Conservation (phyloP, 2,888 invertebrate genomes). For the Eubasilissa splendida region DNA sequence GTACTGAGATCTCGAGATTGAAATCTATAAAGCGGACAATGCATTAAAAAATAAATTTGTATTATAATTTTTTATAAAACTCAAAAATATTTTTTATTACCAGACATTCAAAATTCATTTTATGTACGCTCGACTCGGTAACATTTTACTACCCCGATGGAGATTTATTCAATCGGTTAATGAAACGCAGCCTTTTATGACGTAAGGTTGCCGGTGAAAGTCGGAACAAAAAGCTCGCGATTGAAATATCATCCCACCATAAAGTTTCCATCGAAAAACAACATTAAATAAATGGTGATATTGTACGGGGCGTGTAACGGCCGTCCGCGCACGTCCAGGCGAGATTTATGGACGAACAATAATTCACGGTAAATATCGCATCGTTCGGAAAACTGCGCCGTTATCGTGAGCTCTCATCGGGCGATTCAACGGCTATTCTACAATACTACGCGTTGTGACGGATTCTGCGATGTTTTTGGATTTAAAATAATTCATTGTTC, state of each 20-base stretch:
- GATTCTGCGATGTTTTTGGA: too few species aligned
- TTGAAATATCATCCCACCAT: conserved; percentile 22
- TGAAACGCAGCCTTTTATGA: neutral
- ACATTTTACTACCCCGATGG: too few species aligned
- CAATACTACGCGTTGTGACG: too few species aligned
- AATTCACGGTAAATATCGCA: conserved; percentile 28
- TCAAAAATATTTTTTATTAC: too few species aligned
- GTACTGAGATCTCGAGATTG: too few species aligned
- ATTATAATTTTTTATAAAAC: too few species aligned
- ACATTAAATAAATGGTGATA: conserved; percentile 36
- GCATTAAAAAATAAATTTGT: too few species aligned
- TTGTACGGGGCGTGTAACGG: conserved; percentile 35
- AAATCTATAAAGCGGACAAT: too few species aligned
- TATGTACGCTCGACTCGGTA: too few species aligned
- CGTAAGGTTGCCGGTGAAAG: conserved; percentile 3
- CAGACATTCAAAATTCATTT: too few species aligned
- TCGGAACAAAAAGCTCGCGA: conserved; percentile 3
- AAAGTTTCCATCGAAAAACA: conserved; percentile 26
- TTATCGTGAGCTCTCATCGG: neutral
- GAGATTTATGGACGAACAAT: conserved; percentile 29
- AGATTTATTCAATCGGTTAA: too few species aligned
- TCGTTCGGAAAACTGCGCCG: conserved; percentile 22
- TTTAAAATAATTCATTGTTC: too few species aligned
- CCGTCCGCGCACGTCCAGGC: conserved; percentile 17
- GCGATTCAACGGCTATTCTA: neutral